These are phyloP conservation scores for Pithys albifrons DNA, from an alignment of 2,113 vertebrate species.

Conservation along the genomic window DNA sequence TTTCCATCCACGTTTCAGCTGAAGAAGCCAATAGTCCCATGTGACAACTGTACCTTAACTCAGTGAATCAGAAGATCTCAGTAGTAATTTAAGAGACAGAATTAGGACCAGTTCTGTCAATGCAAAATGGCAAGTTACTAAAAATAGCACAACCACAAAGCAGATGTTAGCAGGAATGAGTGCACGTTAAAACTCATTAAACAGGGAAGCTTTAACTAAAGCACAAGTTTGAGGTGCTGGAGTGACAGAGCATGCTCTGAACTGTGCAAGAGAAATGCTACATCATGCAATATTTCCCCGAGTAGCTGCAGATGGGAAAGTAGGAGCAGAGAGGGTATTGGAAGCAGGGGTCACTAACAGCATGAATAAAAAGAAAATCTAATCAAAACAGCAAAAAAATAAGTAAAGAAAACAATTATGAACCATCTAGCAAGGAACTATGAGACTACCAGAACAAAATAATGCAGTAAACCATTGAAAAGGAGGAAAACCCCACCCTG, in stretches of 20 bases:
- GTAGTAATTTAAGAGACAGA: neutral
- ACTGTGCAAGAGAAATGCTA: neutral
- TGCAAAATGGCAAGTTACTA: neutral
- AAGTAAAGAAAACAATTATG: neutral
- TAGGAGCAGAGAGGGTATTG: neutral
- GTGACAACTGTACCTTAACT: neutral
- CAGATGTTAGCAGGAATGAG: neutral
- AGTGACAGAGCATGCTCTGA: constrained; percentile 17
- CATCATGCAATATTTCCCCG: neutral
- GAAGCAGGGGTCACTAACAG: neutral
- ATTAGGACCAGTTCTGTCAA: neutral
- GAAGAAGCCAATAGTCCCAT: neutral
- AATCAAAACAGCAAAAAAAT: neutral
- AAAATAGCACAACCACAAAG: neutral
- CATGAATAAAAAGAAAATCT: neutral
- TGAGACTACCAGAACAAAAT: neutral
- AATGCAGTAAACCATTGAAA: neutral
- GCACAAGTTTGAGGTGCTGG: neutral
- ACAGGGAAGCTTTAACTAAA: neutral
- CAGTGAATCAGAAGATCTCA: neutral
- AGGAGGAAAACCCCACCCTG: neutral
- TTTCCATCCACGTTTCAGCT: neutral
- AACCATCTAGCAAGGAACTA: neutral
- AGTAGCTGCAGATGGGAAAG: neutral
- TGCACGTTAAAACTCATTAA: neutral